A percentile compares a stretch with the other conserved stretches of the same genome.
Evolutionary conservation across 35 echinoderm and acorn worm genomes (phyloP).

Genomic region (Lytechinus variegatus): DNA sequence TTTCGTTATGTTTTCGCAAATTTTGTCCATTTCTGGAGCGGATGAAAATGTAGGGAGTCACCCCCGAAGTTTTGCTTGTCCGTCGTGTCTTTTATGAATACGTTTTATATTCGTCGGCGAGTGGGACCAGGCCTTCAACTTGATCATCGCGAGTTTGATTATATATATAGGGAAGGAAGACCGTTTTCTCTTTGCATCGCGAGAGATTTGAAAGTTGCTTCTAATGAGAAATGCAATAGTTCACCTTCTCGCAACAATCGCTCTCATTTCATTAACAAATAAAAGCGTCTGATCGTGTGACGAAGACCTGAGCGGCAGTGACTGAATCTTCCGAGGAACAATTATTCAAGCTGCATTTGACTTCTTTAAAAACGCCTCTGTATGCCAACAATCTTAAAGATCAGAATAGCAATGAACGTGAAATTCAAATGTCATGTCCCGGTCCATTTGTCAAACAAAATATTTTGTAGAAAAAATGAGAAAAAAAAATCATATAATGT

Average conservation of each 20-base stretch:
- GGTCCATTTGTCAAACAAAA: no score
- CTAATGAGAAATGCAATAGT: background rate
- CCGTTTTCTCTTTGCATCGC: background rate
- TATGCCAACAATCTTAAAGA: background rate
- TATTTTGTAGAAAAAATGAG: no score
- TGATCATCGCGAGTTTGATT: background rate
- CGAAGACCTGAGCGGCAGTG: background rate
- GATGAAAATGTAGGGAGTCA: background rate
- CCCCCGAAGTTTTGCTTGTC: no score
- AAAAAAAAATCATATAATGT: no score
- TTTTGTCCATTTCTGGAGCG: background rate
- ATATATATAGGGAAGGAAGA: background rate
- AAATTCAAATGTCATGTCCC: no score
- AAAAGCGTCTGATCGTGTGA: background rate
- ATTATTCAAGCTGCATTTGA: background rate
- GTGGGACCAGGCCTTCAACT: background rate
- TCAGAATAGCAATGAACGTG: no score
- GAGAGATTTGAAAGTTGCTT: background rate
- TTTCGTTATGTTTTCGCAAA: background rate
- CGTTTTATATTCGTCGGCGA: no score
- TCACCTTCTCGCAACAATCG: background rate
- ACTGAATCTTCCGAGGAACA: background rate
- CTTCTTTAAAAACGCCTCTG: background rate
- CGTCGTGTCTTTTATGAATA: no score
- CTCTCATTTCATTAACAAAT: background rate